Conservation (phyloP, 2,797 vertebrate species). For the Melanitta fusca region DNA sequence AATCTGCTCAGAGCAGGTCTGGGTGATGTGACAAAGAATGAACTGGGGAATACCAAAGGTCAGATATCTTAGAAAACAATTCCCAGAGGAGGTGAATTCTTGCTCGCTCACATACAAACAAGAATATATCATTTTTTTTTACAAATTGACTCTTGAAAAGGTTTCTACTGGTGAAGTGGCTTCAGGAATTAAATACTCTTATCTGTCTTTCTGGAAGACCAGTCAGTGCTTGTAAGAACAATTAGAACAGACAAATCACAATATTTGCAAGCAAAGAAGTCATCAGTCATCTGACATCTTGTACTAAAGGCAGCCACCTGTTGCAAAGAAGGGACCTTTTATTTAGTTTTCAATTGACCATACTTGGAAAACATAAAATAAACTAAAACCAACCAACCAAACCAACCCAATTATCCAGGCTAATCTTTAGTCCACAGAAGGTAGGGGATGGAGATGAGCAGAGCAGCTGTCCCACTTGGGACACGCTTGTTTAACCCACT, state of each 20-base stretch:
- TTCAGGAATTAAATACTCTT: neutral
- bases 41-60: neutral
- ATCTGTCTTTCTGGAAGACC: constrained; percentile 1
- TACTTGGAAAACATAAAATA: neutral
- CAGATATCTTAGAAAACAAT: neutral
- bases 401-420: neutral
- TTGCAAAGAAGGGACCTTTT: neutral
- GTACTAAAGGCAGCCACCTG: neutral
- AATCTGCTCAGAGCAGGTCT: neutral
- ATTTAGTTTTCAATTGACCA: neutral
- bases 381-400: neutral
- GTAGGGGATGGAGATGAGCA: neutral
- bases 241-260: constrained; percentile 9
- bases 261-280: constrained; percentile 23
- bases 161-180: neutral
- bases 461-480: neutral
- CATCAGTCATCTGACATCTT: constrained; percentile 1
- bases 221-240: neutral
- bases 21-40: neutral
- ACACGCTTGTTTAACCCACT: neutral
- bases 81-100: neutral
- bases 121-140: neutral
- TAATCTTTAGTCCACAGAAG: neutral
- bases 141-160: neutral
- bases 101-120: neutral